A percentile compares a stretch with the other conserved stretches of the same genome.
Evolutionary conservation across 2,888 invertebrate species (phyloP).

Genomic region (Stenichneumon culpator): DNA sequence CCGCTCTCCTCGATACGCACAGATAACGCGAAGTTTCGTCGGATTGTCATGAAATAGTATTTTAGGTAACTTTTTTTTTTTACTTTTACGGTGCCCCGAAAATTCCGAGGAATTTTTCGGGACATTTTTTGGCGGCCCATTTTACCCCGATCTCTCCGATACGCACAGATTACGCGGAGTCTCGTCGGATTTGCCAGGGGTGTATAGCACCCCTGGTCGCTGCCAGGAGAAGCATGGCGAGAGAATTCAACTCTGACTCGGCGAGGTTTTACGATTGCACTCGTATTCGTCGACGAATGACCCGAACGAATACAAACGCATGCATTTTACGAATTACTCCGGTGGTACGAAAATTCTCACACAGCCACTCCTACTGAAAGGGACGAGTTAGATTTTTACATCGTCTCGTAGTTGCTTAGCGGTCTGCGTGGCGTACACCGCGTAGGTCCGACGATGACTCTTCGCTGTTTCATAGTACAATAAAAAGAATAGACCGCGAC

Average conservation of each 20-base stretch:
- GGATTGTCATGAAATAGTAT: too few species aligned
- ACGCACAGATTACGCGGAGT: too few species aligned
- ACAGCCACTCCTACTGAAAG: background rate
- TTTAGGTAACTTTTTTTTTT: too few species aligned
- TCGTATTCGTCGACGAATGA: constrained; percentile 57
- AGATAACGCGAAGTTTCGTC: too few species aligned
- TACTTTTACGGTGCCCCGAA: too few species aligned
- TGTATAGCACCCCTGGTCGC: constrained; percentile 38
- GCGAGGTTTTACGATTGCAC: constrained; percentile 72
- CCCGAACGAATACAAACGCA: constrained; percentile 14
- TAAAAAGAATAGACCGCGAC: background rate
- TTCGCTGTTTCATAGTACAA: background rate
- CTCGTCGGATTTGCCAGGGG: constrained; percentile 13
- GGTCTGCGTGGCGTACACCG: background rate
- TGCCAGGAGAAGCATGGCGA: constrained; percentile 66
- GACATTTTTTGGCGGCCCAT: too few species aligned
- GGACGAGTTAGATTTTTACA: constrained; percentile 29
- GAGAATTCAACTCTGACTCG: constrained; percentile 68
- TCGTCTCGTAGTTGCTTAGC: constrained; percentile 24
- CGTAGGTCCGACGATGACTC: background rate
- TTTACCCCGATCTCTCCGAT: too few species aligned
- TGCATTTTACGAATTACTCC: background rate
- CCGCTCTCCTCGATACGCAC: too few species aligned
- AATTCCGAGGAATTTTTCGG: too few species aligned
- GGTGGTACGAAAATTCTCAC: constrained; percentile 25